Evolutionary conservation across 1,140 invertebrate genomes (phyloP), one percentile per base, ranked within the genome.

Genomic region (Calycopis cecrops): DNA sequence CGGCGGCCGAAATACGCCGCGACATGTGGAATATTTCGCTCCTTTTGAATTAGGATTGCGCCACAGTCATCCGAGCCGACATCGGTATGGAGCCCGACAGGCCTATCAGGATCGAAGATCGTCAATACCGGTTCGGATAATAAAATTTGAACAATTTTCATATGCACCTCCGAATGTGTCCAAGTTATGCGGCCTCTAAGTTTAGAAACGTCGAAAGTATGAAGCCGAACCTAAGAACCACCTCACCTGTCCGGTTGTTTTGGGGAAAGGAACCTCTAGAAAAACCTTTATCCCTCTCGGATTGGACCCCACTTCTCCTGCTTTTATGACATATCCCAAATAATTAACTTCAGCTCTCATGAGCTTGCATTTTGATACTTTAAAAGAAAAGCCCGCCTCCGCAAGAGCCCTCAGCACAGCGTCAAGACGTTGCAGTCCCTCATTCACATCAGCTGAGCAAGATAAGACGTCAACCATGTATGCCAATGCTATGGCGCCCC

Each of bases 381-480:
- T 57, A 4, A 52, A 57, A 21, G 55, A 57, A 10, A 52, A 57
- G 0, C 55, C 49, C n/a, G n/a, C n/a, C n/a, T n/a, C n/a, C n/a
- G n/a, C 17, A 0, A 42, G 14, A 7, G 40, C 14, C 16, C 16
- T 14, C 1, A 42, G 6, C 3, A 42, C 40, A 9, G 14, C 14
- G 3, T 42, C 14, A 4, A 42, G 40, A 2, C 40, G 40, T 16
- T 12, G 40, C 14, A 42, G 12, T 14, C 40, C 14, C 16, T 14
- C 12, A 9, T 8, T 8, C 1, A 42, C 40, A 16, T 16, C 8
- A 9, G 14, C 11, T 12, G 40, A 42, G 16, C 16, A 42, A 16
- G 12, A 42, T 8, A 42, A 16, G 6, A 42, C 40, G 16, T 42
- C 40, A 9, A 16, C 40, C 40, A 42, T 16, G 6, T 42, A 42